phyloP scores from a whole-genome alignment of 2,113 vertebrate species.

The Antechinus flavipes region DNA sequence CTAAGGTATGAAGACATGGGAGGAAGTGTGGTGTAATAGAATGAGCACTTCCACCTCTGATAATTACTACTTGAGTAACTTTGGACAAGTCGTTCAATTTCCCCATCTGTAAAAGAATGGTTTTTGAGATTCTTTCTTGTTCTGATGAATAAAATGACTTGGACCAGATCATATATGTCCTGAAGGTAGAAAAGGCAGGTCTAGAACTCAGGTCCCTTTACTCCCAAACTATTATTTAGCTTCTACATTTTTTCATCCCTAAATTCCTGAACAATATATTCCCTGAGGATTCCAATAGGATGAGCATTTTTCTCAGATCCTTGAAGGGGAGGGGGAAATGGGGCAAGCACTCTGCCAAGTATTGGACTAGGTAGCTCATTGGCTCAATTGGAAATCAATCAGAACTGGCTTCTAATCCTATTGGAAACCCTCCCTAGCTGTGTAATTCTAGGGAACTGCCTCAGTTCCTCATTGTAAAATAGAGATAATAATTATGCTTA shows the following conservation, averaged over 20 bases:
- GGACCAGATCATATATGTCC: background rate
- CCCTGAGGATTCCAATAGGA: background rate
- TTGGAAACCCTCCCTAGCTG: background rate
- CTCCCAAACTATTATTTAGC: background rate
- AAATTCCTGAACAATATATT: background rate
- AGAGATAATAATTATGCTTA: background rate
- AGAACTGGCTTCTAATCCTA: background rate
- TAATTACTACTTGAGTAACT: background rate
- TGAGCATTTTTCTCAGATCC: background rate
- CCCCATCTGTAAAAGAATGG: background rate
- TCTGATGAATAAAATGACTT: background rate
- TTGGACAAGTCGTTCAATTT: background rate
- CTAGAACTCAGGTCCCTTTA: background rate
- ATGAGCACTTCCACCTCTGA: background rate
- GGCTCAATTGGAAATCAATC: background rate
- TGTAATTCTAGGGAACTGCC: background rate
- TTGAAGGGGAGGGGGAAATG: accelerated
- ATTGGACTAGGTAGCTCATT: background rate
- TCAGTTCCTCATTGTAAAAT: background rate
- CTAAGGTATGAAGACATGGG: background rate
- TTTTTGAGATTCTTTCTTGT: background rate
- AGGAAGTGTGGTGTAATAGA: background rate
- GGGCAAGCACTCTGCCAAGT: background rate
- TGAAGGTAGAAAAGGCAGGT: background rate
- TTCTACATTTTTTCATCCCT: background rate